Percentiles rank a stretch among this genome's conserved stretches.
Conservation (phyloP, 2,888 invertebrate genomes). For the Phortica okadai region DNA sequence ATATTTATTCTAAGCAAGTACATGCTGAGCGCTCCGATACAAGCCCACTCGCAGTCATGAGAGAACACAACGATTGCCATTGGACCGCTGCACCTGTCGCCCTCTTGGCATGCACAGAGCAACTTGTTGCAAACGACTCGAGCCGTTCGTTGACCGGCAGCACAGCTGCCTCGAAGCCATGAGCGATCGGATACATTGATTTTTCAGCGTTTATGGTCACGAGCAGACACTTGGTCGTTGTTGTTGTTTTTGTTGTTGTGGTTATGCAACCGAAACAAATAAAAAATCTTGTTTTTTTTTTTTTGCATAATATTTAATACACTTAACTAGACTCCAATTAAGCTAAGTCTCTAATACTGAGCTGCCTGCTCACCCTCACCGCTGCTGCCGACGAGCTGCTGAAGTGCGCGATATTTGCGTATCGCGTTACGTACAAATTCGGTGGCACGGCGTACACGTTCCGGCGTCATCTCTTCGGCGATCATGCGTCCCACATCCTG, state of each 20-base stretch:
- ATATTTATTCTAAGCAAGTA: conserved; percentile 18
- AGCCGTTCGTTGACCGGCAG: not conserved
- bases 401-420: conserved; percentile 77
- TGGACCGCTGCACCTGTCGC: too few relatives aligned
- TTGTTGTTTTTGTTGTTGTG: not conserved
- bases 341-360: not conserved
- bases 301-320: too few relatives aligned
- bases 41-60: not conserved
- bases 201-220: not conserved
- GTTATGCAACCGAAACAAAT: not conserved
- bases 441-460: conserved; percentile 78
- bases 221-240: not conserved
- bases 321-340: too few relatives aligned
- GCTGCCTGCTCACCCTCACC: conserved; percentile 8
- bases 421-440: conserved; percentile 79
- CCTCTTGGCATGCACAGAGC: not conserved
- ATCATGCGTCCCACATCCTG: conserved; percentile 72
- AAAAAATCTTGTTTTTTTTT: not conserved
- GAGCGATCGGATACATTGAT: not conserved
- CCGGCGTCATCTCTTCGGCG: conserved; percentile 77
- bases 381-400: conserved; percentile 55
- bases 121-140: not conserved
- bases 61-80: not conserved
- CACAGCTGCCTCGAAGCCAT: not conserved
- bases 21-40: not conserved